Evolutionary conservation across 2,888 invertebrate genomes (phyloP), one percentile per base, ranked within the genome.

Genomic region (Hybos culiciformis): DNA sequence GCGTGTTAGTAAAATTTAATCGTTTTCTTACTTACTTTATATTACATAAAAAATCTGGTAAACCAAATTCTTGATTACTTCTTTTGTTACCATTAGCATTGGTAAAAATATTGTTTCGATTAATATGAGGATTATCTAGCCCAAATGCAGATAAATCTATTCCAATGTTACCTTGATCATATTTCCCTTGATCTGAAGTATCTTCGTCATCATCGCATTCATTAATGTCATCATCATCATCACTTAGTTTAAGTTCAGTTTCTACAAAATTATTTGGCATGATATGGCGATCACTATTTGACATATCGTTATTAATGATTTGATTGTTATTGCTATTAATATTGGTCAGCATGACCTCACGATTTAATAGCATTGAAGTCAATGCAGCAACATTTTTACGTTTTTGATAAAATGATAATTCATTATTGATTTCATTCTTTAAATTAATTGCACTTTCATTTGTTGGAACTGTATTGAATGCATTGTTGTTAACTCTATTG

Each of bases 241-340:
- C 50, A 12, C 54, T 57, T 9, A 60, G 61, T 39, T 52, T 59
- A 11, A 65, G 49, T 43, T 63, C 66, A 4, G 65, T 52, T 48
- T 65, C 65, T 21, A 65, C 65, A 50, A 63, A 63, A 43, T 62
- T 65, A 47, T 65, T 63, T 38, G 65, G 63, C 50, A 61, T 51
- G n/a, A n/a, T n/a, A 31, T 58, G 62, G 14, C 63, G 56, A 39
- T 63, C 62, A 50, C 60, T 42, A 36, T 63, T 63, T 11, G 9
- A 21, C 21, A 20, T 8, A 19, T 36, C 21, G 7, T 21, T 36
- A 33, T 17, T 17, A 21, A 34, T 42, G 42, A 38, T 39, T 21
- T 45, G 32, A 23, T 45, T 34, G 38, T 41, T 43, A 43, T 38
- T 41, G 31, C 36, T 34, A 26, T 34, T 26, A n/a, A 21, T 24